Conservation (phyloP, 2,113 vertebrate species). For the Trogon surrucura region DNA sequence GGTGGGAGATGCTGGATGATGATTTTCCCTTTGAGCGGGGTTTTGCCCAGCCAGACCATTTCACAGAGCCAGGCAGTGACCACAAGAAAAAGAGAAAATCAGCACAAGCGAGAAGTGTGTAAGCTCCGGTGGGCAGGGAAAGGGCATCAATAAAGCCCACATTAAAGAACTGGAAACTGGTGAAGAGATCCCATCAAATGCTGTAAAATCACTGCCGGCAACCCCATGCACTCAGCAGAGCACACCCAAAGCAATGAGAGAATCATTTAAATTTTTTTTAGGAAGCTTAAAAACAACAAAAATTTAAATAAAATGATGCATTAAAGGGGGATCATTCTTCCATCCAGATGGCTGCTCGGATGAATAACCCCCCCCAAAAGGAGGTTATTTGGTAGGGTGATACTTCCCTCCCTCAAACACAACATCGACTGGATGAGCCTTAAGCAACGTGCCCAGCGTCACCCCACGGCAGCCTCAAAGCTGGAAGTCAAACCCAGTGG, state of each 20-base stretch:
- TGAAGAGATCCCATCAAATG: not conserved
- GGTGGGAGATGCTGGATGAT: not conserved
- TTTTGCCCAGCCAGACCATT: not conserved
- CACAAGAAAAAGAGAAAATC: not conserved
- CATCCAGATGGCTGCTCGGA: not conserved
- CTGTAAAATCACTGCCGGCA: not conserved
- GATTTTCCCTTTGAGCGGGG: not conserved
- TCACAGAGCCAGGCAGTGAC: not conserved
- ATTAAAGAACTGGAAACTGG: not conserved
- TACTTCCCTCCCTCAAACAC: fast-evolving
- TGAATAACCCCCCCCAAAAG: not conserved
- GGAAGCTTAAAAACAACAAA: not conserved
- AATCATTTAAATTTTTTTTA: not conserved
- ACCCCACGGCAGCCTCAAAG: not conserved
- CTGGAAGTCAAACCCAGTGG: not conserved
- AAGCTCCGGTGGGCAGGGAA: not conserved
- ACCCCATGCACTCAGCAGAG: not conserved
- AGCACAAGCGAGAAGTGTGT: not conserved
- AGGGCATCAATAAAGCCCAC: not conserved
- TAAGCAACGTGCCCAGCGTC: fast-evolving
- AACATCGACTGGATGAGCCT: not conserved
- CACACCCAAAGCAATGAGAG: fast-evolving
- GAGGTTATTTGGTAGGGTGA: not conserved
- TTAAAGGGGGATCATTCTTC: not conserved
- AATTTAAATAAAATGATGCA: not conserved